Conservation (phyloP, 2,888 invertebrate genomes). For the Dugesia japonica region DNA sequence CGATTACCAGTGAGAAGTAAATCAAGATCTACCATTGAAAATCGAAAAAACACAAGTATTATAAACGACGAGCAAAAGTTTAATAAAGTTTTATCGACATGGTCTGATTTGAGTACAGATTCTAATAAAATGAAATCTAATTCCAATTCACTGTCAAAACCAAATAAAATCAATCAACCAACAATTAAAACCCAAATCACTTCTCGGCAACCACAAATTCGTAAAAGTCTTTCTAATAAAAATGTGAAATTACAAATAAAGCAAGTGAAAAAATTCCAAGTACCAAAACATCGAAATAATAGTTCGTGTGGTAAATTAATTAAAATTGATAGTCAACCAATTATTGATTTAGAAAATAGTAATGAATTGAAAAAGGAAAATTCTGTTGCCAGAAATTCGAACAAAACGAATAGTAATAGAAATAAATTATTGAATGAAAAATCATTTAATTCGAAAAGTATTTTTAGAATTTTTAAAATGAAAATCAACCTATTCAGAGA, state of each 20-base stretch:
- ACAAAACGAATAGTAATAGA: neutral
- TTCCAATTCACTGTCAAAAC: neutral
- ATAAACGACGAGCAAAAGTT: neutral
- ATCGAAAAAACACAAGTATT: neutral
- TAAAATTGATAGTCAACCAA: neutral
- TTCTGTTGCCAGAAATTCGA: neutral
- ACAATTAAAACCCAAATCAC: neutral
- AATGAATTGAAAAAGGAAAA: neutral
- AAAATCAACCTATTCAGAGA: neutral
- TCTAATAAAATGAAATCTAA: neutral
- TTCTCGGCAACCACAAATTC: neutral
- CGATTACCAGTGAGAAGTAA: neutral
- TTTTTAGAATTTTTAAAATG: neutral
- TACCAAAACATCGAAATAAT: neutral
- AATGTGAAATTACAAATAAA: neutral
- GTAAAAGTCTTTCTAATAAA: neutral
- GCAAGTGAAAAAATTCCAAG: neutral
- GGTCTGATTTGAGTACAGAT: neutral
- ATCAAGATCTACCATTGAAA: neutral
- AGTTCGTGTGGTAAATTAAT: constrained; percentile 9
- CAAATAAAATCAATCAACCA: neutral
- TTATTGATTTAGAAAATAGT: neutral
- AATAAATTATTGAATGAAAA: neutral
- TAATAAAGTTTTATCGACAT: neutral
- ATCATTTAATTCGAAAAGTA: neutral